These are phyloP conservation scores for Dryobota labecula DNA, from an alignment of 2,888 invertebrate genomes.

Conservation along the genomic window DNA sequence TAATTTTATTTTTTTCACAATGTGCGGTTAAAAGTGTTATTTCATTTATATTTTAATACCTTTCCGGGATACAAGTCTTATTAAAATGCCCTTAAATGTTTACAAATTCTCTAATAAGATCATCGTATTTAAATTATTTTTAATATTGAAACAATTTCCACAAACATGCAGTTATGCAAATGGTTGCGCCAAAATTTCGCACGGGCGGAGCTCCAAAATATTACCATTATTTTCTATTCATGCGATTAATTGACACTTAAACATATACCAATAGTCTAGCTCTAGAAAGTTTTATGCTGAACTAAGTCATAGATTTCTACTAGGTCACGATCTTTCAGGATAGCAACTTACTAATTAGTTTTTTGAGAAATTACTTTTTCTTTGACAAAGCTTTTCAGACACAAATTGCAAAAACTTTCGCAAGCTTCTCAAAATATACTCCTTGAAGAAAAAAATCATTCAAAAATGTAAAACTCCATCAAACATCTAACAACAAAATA, in stretches of 20 bases:
- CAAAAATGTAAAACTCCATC: not conserved
- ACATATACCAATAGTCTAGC: not conserved
- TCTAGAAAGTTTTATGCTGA: not conserved
- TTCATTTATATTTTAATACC: not conserved
- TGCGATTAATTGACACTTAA: constrained; percentile 8
- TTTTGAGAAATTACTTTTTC: too few species aligned
- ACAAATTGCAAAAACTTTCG: not conserved
- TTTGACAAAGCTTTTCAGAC: too few species aligned
- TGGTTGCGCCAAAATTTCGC: constrained; percentile 24
- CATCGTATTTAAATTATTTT: not conserved
- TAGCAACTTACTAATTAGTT: not conserved
- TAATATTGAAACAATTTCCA: not conserved
- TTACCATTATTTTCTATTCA: constrained; percentile 3
- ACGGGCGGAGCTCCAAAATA: constrained; percentile 16
- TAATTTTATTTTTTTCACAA: not conserved
- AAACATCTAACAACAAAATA: not conserved
- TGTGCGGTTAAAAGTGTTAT: not conserved
- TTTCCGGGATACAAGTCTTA: not conserved
- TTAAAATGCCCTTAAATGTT: not conserved
- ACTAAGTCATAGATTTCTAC: not conserved
- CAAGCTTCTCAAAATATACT: not conserved
- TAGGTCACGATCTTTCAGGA: not conserved
- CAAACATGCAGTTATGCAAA: constrained; percentile 21
- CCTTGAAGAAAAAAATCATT: not conserved
- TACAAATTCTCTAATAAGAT: not conserved